Base-by-base conservation (phyloP, 2,797 vertebrate species). In the Chrysocyon brachyurus region DNA sequence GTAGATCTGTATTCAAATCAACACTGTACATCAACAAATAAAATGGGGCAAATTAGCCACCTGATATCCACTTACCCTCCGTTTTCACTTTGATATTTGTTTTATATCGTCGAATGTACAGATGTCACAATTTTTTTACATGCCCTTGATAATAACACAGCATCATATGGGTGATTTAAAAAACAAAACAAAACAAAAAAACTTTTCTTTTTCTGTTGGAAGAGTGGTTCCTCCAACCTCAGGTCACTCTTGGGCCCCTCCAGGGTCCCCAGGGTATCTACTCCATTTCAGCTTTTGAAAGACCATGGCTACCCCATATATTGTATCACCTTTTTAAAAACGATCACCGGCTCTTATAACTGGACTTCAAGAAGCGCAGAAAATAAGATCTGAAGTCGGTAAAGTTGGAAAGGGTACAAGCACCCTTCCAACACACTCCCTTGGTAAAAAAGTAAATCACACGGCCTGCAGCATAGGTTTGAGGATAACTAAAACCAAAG, bases 311-410 rank as follows among this genome's bases (percentile, higher is more conserved):
- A 73, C 24, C 46, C 81, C 49, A 49, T 40, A 84, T 61, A 33
- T 96, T 77, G 6, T n/a, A 79, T 95, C 83, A 36, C n/a, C 88
- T 96, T 95, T 31, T 86, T 93, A 93, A 92, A 94, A 90, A 91
- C 78, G 77, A 78, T 70, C 21, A 24, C 77, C 82, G 89, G 79
- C 66, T 95, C 73, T 96, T 86, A 91, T 92, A 91, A 96, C 63
- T 68, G 14, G 54, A 83, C 68, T 97, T 96, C 82, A 84, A 90
- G 93, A 64, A 28, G 10, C 49, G 91, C 49, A 87, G 87, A 94
- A 93, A 97, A 56, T 33, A 70, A 87, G 57, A 91, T 40, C 64
- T 82, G 63, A 75, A 49, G 26, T 28, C 28, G 9, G 11, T 40
- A 36, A 86, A 87, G n/a, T 10, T 54, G n/a, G 75, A 64, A 63